Evolutionary conservation across 2,797 vertebrate genomes (phyloP).

Genomic region (Phalloptychus januarius): DNA sequence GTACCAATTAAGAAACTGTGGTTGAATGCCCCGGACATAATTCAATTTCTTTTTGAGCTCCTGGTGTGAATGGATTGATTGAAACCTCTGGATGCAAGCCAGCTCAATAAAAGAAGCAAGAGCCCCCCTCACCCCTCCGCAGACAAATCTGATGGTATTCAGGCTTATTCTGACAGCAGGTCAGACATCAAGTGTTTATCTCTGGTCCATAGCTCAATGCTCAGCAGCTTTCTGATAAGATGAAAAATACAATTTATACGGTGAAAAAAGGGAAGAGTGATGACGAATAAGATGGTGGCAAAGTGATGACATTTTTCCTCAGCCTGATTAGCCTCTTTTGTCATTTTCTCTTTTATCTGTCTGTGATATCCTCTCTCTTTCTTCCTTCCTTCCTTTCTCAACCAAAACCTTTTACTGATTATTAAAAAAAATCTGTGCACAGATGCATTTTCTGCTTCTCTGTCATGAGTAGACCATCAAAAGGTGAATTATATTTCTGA

Average conservation of each 20-base stretch:
- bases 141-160: constrained; percentile 35
- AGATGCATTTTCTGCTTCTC: constrained; percentile 6
- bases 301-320: constrained; percentile 33
- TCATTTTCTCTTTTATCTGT: constrained; percentile 18
- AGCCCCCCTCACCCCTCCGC: constrained; percentile 6
- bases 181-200: constrained; percentile 40
- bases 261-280: constrained; percentile 9
- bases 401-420: constrained; percentile 11
- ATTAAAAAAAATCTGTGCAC: constrained; percentile 18
- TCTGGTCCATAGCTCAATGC: constrained; percentile 20
- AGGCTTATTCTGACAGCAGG: constrained; percentile 40
- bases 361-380: neutral
- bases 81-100: constrained; percentile 49
- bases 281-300: constrained; percentile 22
- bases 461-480: constrained; percentile 4
- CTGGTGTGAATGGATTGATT: constrained; percentile 63
- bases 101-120: constrained; percentile 45
- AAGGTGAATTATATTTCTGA: constrained; percentile 14
- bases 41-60: constrained; percentile 62
- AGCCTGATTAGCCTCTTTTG: constrained; percentile 33
- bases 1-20: constrained; percentile 69
- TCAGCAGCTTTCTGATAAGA: constrained; percentile 26
- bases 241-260: constrained; percentile 30
- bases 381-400: constrained; percentile 4
- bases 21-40: constrained; percentile 61